These are phyloP conservation scores for Galbula dea DNA, from an alignment of 2,113 vertebrate species.

Conservation along the genomic window DNA sequence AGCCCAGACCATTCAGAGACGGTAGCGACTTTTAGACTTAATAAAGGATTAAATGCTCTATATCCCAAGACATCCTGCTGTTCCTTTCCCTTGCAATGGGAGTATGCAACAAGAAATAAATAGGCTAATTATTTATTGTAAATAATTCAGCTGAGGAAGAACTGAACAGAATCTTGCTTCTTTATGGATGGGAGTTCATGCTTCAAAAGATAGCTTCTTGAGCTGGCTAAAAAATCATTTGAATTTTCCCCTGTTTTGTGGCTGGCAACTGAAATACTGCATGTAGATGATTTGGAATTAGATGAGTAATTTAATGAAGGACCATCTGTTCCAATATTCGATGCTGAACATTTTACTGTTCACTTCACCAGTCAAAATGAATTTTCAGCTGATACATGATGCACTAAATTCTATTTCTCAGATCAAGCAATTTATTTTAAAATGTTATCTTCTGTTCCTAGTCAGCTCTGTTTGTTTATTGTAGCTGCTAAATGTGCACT, in stretches of 20 bases:
- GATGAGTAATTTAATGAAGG: background rate
- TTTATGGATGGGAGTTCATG: background rate
- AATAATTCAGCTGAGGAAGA: background rate
- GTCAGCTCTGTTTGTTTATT: background rate
- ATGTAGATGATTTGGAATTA: background rate
- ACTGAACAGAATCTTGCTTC: background rate
- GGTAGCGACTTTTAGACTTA: background rate
- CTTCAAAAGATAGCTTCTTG: constrained; percentile 4
- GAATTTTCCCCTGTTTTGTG: constrained; percentile 20
- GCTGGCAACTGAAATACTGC: constrained; percentile 23
- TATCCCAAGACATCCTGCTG: background rate
- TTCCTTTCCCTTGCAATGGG: background rate
- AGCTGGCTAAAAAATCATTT: background rate
- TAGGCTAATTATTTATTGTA: background rate
- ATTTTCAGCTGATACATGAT: background rate
- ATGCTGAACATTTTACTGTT: background rate
- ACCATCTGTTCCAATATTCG: constrained; percentile 12
- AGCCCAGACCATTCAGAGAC: background rate
- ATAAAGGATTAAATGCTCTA: background rate
- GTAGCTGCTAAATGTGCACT: background rate
- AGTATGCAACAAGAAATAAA: background rate
- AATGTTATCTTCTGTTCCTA: background rate
- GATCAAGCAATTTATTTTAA: background rate
- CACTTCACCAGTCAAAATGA: background rate
- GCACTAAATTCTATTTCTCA: background rate